Conservation (phyloP, 35 echinoderm and acorn worm genomes). For the Nesometra sesokonis region DNA sequence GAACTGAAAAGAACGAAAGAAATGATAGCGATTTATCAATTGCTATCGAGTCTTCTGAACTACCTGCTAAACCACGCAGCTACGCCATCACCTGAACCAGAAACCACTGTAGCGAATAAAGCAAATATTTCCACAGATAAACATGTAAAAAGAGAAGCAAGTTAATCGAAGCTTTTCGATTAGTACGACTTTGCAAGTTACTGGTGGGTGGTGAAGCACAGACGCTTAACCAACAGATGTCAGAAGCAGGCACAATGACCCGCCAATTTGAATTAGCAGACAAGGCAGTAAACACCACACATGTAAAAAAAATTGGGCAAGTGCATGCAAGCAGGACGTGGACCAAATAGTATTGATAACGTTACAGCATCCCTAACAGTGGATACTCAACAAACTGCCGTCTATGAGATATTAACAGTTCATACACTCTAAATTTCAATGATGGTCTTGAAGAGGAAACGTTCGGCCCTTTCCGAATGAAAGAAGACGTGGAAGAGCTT, state of each 20-base stretch:
- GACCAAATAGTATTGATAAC: not conserved
- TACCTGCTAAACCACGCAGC: not conserved
- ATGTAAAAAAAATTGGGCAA: not conserved
- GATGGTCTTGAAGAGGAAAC: not conserved
- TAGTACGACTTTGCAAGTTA: not conserved
- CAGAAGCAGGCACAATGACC: not conserved
- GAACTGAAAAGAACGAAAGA: not conserved
- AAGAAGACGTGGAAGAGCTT: not conserved
- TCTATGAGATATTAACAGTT: not conserved
- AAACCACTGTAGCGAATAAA: not conserved
- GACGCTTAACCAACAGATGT: not conserved
- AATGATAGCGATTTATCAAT: not conserved
- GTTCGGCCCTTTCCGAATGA: not conserved
- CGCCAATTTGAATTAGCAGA: not conserved
- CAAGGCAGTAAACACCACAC: not conserved
- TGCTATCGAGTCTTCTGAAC: not conserved
- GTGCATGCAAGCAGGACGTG: not conserved
- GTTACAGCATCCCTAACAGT: not conserved
- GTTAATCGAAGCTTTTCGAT: not conserved
- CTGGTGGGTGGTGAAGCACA: not conserved
- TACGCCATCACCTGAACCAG: not conserved
- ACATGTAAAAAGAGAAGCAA: not conserved
- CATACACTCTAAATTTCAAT: not conserved
- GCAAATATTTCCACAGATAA: not conserved
- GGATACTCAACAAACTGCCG: not conserved